Percentiles rank a stretch among this genome's conserved stretches.
phyloP scores from a whole-genome alignment of 2,113 vertebrate genomes.

The Nannospalax galili region DNA sequence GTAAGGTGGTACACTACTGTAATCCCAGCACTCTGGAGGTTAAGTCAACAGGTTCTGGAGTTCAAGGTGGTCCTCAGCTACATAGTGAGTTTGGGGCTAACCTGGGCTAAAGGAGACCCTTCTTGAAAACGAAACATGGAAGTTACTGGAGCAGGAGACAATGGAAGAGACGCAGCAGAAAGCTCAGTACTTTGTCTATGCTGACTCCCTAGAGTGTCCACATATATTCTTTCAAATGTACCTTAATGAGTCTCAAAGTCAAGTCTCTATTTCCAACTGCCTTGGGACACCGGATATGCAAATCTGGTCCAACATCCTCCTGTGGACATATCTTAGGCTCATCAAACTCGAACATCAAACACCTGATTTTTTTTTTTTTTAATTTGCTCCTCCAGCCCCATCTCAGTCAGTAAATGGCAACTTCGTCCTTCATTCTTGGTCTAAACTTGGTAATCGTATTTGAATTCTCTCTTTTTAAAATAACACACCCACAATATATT shows the following conservation, averaged over 20 bases:
- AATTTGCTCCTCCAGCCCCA: background rate
- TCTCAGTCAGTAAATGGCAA: background rate
- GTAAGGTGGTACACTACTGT: background rate
- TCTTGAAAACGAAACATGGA: background rate
- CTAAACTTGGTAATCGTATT: background rate
- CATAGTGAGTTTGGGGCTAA: background rate
- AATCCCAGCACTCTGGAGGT: background rate
- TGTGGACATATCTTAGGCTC: background rate
- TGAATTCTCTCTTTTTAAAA: background rate
- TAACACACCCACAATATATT: background rate
- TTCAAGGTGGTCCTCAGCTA: background rate
- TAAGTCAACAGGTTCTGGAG: background rate
- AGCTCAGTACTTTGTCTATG: background rate
- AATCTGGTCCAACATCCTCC: background rate
- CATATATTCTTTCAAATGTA: too few relatives aligned
- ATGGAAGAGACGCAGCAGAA: background rate
- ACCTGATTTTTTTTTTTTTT: background rate
- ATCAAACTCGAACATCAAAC: slow-evolving; percentile 13
- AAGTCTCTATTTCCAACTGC: background rate
- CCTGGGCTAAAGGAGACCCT: background rate
- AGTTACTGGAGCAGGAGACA: background rate
- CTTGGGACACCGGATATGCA: background rate
- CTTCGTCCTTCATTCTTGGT: background rate
- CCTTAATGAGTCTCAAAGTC: background rate
- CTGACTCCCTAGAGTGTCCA: background rate